Evolutionary conservation across 2,113 vertebrate genomes (phyloP).

Genomic region (Origma solitaria): DNA sequence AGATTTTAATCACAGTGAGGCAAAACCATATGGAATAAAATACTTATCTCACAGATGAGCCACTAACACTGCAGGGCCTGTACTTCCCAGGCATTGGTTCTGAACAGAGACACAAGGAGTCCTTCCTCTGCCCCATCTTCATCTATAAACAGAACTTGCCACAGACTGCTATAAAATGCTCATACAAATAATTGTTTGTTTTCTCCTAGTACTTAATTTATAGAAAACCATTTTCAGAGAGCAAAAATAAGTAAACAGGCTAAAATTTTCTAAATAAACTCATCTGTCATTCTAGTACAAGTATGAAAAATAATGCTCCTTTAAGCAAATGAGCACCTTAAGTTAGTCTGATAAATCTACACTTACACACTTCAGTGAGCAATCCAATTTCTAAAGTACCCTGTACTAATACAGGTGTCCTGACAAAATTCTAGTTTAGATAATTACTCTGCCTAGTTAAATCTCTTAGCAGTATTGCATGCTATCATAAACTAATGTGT

Average conservation of each 20-base stretch:
- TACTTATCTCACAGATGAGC: not conserved
- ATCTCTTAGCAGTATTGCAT: not conserved
- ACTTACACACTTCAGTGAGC: slow-evolving; percentile 3
- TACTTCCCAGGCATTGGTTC: not conserved
- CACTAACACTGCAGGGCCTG: not conserved
- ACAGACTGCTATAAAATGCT: not conserved
- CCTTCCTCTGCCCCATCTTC: not conserved
- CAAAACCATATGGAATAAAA: not conserved
- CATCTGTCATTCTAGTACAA: not conserved
- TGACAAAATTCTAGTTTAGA: slow-evolving; percentile 15
- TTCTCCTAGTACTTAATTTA: not conserved
- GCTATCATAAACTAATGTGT: not conserved
- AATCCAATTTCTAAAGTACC: slow-evolving; percentile 40
- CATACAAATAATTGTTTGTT: not conserved
- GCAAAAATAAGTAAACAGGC: not conserved
- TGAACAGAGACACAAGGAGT: not conserved
- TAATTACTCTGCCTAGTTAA: slow-evolving; percentile 25
- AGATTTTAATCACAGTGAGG: not conserved
- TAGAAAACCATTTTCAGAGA: not conserved
- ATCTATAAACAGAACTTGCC: not conserved
- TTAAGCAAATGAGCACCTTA: slow-evolving; percentile 35
- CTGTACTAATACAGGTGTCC: not conserved
- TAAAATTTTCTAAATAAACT: not conserved
- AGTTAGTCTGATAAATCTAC: slow-evolving; percentile 20
- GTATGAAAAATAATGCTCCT: slow-evolving; percentile 11